Conservation (phyloP, 2,888 invertebrate genomes). For the Onthophagus sagittarius region DNA sequence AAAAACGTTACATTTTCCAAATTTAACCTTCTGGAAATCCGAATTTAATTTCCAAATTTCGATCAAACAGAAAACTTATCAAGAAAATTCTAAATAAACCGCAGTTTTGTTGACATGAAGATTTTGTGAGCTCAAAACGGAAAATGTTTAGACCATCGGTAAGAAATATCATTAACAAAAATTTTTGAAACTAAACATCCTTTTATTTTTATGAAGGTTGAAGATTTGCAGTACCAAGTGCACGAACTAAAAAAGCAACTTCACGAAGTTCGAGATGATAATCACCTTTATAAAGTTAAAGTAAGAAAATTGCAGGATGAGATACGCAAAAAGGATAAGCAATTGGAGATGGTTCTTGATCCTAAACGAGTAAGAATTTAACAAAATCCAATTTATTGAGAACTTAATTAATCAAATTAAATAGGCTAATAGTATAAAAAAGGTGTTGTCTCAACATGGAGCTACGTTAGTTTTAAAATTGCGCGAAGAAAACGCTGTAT, state of each 20-base stretch:
- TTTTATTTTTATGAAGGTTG: conserved; percentile 17
- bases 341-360: conserved; percentile 36
- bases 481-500: conserved; percentile 25
- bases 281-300: conserved; percentile 39
- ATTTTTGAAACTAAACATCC: neutral
- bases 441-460: conserved; percentile 30
- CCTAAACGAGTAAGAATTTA: conserved; percentile 29
- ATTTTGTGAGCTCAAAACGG: neutral
- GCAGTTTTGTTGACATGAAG: no score
- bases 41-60: no score
- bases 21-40: neutral
- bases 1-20: neutral
- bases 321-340: conserved; percentile 35
- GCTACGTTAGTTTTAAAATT: conserved; percentile 29
- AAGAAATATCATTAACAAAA: neutral
- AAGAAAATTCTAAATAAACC: no score
- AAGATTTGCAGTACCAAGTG: conserved; percentile 36
- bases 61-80: no score
- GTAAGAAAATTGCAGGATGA: conserved; percentile 37
- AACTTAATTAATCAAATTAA: neutral
- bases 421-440: conserved; percentile 27
- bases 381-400: neutral
- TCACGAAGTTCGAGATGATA: conserved; percentile 32
- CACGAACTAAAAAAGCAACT: conserved; percentile 36
- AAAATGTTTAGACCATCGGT: conserved; percentile 20